Conservation (phyloP, 53 echinoderm and acorn worm genomes). For the Hippasteria phrygiana region DNA sequence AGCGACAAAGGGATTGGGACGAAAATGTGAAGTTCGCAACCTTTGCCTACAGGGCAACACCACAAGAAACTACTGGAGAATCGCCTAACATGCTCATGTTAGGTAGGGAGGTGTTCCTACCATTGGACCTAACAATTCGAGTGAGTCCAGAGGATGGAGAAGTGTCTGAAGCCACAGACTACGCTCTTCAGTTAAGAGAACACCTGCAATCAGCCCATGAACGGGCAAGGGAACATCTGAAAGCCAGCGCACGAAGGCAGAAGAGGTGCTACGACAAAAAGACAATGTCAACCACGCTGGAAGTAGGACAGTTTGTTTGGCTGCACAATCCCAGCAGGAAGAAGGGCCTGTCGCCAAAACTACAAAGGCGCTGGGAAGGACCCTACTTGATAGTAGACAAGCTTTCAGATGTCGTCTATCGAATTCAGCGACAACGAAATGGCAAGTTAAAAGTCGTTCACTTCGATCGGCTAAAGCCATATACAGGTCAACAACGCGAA, state of each 20-base stretch:
- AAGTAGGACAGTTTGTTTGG: constrained; percentile 22
- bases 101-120: no score
- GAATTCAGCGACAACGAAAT: background rate
- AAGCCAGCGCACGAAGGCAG: constrained; percentile 9
- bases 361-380: constrained; percentile 31
- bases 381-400: constrained; percentile 17
- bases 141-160: no score
- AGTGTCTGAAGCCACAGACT: background rate
- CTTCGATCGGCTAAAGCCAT: constrained; percentile 18
- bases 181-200: background rate
- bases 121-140: background rate
- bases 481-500: background rate
- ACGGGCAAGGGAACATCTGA: background rate
- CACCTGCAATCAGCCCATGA: constrained; percentile 14
- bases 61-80: constrained; percentile 10
- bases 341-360: constrained; percentile 12
- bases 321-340: background rate
- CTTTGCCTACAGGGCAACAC: background rate
- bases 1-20: no score
- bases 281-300: no score
- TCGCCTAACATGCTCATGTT: constrained; percentile 13
- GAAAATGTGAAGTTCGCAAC: no score
- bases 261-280: background rate
- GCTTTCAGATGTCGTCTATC: constrained; percentile 15
- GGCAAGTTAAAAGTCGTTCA: constrained; percentile 6